These are phyloP conservation scores for Oenanthe melanoleuca DNA, from an alignment of 2,113 vertebrate genomes.

Conservation along the genomic window DNA sequence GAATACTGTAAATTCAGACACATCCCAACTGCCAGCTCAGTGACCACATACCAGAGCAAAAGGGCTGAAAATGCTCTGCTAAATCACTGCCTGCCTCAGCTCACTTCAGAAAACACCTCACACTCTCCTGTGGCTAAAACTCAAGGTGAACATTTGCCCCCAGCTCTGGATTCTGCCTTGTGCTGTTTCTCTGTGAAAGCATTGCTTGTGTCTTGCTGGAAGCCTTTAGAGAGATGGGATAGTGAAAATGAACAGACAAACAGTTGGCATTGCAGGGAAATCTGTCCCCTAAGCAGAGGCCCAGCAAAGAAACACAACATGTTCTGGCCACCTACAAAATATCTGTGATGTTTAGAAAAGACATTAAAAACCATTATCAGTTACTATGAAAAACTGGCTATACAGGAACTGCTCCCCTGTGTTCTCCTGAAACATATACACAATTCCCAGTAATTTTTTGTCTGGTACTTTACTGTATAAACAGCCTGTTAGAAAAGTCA, in stretches of 20 bases:
- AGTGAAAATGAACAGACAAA: neutral
- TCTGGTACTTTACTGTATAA: constrained; percentile 6
- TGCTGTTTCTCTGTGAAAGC: neutral
- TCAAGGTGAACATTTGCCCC: neutral
- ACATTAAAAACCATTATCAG: neutral
- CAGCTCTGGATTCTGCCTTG: neutral
- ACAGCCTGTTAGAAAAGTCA: constrained; percentile 20
- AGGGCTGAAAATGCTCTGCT: neutral
- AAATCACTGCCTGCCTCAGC: neutral
- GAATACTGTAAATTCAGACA: neutral
- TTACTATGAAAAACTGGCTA: neutral
- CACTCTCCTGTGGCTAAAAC: neutral
- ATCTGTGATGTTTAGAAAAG: neutral
- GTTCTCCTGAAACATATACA: neutral
- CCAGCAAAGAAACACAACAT: neutral
- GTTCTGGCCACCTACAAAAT: neutral
- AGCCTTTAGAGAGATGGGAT: neutral
- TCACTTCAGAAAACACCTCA: neutral
- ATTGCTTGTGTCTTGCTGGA: neutral
- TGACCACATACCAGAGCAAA: neutral
- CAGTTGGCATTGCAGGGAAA: neutral
- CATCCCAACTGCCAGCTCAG: neutral
- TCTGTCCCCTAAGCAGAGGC: neutral
- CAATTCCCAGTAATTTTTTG: neutral
- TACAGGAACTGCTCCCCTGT: neutral